Evolutionary conservation across 2,113 vertebrate genomes (phyloP), one percentile per base, ranked within the genome.

Genomic region (Conger conger): DNA sequence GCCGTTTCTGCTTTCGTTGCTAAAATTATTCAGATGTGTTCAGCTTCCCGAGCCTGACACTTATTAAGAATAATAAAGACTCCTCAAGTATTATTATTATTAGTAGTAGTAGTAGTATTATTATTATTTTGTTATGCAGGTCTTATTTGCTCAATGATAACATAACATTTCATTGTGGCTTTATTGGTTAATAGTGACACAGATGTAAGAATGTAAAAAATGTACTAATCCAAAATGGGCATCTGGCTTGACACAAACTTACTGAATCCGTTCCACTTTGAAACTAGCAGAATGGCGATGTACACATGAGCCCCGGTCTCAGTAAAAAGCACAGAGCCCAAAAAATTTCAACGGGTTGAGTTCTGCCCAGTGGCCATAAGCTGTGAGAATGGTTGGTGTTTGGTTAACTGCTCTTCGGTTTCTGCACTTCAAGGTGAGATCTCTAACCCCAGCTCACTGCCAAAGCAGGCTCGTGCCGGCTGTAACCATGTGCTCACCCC

Each of bases 341-440:
- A 83, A 83, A 40, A 83, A 83, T 73, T 76, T 11, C 6, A n/a
- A 77, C 53, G 86, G 76, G 83, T 92, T 85, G 45, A 68, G 20
- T 50, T 50, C 0, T 9, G 33, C 27, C 18, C 38, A 50, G 80
- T 82, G 90, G 80, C 84, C 89, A 96, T 96, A 98, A 99, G 98
- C 98, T 99, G 98, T 99, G 98, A 99, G 98, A 99, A 99, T 97
- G 95, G 96, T 97, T 98, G 89, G 93, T 96, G 96, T 98, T 98
- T 98, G 98, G 96, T 99, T 99, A 97, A 99, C 98, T 98, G 97
- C 97, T 98, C 98, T 99, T 97, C 99, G 97, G 97, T 98, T 97
- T 99, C 97, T 99, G 98, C 98, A 98, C 97, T 98, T 97, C 96
- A 98, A 99, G 97, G 96, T 97, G 98, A 98, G 97, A 96, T 97